Conservation (phyloP, 2,888 invertebrate species). For the Agapostemon virescens region DNA sequence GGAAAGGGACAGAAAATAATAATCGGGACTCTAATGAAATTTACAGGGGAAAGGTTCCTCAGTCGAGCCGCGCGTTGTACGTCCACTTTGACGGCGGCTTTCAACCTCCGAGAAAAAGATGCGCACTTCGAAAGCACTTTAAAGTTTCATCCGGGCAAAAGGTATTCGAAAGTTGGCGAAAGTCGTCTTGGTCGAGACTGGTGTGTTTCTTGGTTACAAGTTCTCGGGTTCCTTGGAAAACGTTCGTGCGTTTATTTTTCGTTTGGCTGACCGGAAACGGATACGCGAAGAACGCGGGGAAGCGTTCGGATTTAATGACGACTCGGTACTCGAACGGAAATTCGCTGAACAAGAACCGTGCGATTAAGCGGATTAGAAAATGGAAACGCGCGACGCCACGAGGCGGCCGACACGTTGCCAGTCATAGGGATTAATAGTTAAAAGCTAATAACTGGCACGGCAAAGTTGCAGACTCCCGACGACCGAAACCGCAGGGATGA, state of each 20-base stretch:
- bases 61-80: not conserved
- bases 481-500: slow-evolving; percentile 50
- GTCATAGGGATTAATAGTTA: slow-evolving; percentile 55
- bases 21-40: slow-evolving; percentile 6
- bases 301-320: slow-evolving; percentile 13
- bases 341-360: not conserved
- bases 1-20: not conserved
- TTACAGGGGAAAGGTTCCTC: not conserved
- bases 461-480: slow-evolving; percentile 52
- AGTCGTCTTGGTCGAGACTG: slow-evolving; percentile 29
- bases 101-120: not conserved
- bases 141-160: slow-evolving; percentile 44
- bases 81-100: not conserved
- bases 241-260: slow-evolving; percentile 20
- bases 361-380: slow-evolving; percentile 16
- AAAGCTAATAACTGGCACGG: slow-evolving; percentile 50
- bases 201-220: slow-evolving; percentile 53
- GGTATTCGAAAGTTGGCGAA: slow-evolving; percentile 51
- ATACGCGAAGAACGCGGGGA: not conserved
- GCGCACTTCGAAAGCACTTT: slow-evolving; percentile 46
- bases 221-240: slow-evolving; percentile 22
- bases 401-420: slow-evolving; percentile 30
- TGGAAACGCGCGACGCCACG: slow-evolving; percentile 21
- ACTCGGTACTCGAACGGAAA: not conserved
- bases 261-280: slow-evolving; percentile 1